A percentile compares a stretch with the other conserved stretches of the same genome.
These are phyloP conservation scores for Entelurus aequoreus DNA, from an alignment of 2,113 vertebrate species.

Conservation along the genomic window DNA sequence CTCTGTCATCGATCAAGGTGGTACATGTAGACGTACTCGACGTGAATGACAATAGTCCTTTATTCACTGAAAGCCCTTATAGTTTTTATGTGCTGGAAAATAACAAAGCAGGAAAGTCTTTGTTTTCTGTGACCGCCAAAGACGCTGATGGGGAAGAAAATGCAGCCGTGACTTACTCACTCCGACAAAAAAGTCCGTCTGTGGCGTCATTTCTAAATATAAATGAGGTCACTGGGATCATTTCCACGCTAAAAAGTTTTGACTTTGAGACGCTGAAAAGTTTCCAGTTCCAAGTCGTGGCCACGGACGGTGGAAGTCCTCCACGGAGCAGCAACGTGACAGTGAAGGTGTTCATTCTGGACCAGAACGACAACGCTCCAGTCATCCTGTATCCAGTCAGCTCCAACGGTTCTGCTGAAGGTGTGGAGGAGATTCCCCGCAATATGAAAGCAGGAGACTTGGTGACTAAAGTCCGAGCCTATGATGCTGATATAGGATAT, in stretches of 20 bases:
- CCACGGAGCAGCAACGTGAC: slow-evolving; percentile 58
- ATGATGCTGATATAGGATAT: slow-evolving; percentile 66
- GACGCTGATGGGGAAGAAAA: slow-evolving; percentile 68
- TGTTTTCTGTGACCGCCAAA: slow-evolving; percentile 62
- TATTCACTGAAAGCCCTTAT: slow-evolving; percentile 62
- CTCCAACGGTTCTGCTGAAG: slow-evolving; percentile 57
- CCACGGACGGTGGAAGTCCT: slow-evolving; percentile 60
- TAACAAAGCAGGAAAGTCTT: slow-evolving; percentile 57
- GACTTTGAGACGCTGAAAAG: slow-evolving; percentile 67
- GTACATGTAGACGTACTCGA: slow-evolving; percentile 66
- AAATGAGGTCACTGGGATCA: slow-evolving; percentile 56
- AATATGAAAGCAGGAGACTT: slow-evolving; percentile 59
- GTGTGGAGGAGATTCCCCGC: slow-evolving; percentile 57
- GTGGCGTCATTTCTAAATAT: slow-evolving; percentile 62
- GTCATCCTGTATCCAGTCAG: slow-evolving; percentile 66
- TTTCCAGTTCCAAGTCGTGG: slow-evolving; percentile 62
- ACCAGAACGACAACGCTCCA: slow-evolving; percentile 67
- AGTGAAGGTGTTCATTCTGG: slow-evolving; percentile 61
- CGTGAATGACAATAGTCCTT: slow-evolving; percentile 71
- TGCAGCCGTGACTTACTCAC: slow-evolving; percentile 54
- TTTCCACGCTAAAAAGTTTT: slow-evolving; percentile 61
- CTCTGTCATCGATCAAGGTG: slow-evolving; percentile 47
- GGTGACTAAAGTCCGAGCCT: slow-evolving; percentile 66
- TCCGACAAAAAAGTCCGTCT: slow-evolving; percentile 36
- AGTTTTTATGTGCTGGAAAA: slow-evolving; percentile 70